phyloP scores from a whole-genome alignment of 2,888 invertebrate species.

The Eilema depressum region DNA sequence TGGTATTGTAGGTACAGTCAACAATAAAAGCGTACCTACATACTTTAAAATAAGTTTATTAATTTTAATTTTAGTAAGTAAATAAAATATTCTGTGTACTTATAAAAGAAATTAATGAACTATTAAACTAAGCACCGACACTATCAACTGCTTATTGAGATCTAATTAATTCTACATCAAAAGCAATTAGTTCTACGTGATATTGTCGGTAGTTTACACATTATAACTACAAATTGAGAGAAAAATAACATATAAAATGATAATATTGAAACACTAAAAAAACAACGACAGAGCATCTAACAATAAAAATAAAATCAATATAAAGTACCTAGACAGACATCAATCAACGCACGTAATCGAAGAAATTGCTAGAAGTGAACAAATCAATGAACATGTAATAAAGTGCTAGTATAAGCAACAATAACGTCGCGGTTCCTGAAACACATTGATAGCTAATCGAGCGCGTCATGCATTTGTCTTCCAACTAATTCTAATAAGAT shows the following conservation, averaged over 20 bases:
- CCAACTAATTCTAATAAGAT: constrained; percentile 63
- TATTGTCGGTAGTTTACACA: too few relatives aligned
- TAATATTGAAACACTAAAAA: background rate
- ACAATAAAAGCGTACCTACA: too few relatives aligned
- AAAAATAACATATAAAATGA: background rate
- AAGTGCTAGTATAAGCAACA: constrained; percentile 47
- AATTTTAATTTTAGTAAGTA: too few relatives aligned
- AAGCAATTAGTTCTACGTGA: background rate
- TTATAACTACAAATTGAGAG: background rate
- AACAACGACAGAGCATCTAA: background rate
- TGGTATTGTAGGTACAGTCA: background rate
- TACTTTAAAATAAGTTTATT: too few relatives aligned
- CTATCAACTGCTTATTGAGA: background rate
- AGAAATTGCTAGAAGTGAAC: constrained; percentile 43
- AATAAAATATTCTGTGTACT: too few relatives aligned
- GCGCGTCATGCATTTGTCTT: constrained; percentile 71
- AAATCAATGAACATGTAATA: constrained; percentile 48
- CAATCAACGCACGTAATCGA: constrained; percentile 41
- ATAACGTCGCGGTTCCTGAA: constrained; percentile 48
- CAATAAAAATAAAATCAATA: constrained; percentile 6
- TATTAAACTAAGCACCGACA: background rate
- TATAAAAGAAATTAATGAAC: background rate
- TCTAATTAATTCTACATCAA: background rate
- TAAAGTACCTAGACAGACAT: constrained; percentile 21
- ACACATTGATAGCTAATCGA: constrained; percentile 60